A percentile compares a stretch with the other conserved stretches of the same genome.
These are phyloP conservation scores for Catharus minimus DNA, from an alignment of 2,113 vertebrate genomes.

Conservation along the genomic window DNA sequence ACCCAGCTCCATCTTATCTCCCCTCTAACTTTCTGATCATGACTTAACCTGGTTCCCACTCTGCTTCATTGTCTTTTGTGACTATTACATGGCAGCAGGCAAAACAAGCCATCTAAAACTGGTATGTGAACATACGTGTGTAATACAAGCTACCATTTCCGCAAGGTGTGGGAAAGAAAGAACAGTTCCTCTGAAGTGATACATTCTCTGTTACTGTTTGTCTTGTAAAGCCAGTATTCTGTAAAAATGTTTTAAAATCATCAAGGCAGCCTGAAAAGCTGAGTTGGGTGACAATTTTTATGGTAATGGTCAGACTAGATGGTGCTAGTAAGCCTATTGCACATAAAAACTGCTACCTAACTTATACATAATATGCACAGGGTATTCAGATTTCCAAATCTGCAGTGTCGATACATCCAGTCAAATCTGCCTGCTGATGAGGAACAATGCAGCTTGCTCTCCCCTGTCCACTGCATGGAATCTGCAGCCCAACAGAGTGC, in stretches of 20 bases:
- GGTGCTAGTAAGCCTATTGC: background rate
- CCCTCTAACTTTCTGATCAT: background rate
- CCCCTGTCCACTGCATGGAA: fast-evolving
- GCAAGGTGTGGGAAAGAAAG: background rate
- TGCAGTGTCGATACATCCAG: background rate
- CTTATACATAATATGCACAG: background rate
- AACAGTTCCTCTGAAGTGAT: background rate
- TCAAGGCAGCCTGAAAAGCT: background rate
- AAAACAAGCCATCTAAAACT: background rate
- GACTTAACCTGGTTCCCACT: background rate
- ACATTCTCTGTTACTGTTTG: background rate
- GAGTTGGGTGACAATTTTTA: background rate
- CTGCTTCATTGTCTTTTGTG: fast-evolving
- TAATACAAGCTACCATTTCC: background rate
- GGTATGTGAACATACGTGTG: background rate
- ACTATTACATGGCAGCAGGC: background rate
- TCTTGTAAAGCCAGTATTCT: background rate
- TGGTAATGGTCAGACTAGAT: background rate
- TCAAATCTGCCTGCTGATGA: background rate
- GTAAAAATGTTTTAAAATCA: background rate
- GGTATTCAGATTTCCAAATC: background rate
- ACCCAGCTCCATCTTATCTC: background rate
- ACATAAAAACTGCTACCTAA: background rate
- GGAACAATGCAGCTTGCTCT: background rate
- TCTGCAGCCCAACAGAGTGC: background rate